Evolutionary conservation across 1,140 invertebrate genomes (phyloP).

Genomic region (Drosophila saltans): DNA sequence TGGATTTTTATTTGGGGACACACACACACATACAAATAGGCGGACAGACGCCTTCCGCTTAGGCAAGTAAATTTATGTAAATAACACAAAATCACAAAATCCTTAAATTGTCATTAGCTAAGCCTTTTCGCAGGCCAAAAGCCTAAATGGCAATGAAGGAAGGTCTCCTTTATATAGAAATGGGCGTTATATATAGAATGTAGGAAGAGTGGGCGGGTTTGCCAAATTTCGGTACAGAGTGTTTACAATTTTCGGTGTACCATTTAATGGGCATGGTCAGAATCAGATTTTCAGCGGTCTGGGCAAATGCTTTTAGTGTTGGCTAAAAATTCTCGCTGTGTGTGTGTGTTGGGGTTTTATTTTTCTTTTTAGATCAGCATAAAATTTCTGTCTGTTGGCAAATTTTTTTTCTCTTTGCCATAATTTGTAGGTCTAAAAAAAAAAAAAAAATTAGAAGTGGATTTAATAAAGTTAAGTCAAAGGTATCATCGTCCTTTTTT

Average conservation of each 20-base stretch:
- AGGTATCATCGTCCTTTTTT: constrained; percentile 8
- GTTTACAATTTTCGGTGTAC: constrained; percentile 11
- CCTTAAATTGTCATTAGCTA: constrained; percentile 80
- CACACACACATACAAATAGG: neutral
- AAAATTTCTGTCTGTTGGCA: too few species aligned
- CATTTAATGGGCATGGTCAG: constrained; percentile 18
- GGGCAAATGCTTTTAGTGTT: constrained; percentile 4
- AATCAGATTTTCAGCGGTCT: neutral
- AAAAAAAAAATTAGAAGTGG: neutral
- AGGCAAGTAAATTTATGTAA: constrained; percentile 73
- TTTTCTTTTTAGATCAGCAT: too few species aligned
- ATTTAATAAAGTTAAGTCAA: constrained; percentile 6
- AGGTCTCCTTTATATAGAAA: too few species aligned
- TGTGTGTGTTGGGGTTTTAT: too few species aligned
- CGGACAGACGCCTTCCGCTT: constrained; percentile 29
- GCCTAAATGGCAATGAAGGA: neutral
- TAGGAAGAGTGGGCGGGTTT: too few species aligned
- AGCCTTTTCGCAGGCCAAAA: constrained; percentile 61
- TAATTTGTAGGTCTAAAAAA: neutral
- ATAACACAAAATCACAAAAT: constrained; percentile 74
- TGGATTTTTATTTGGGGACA: neutral
- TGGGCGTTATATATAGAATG: too few species aligned
- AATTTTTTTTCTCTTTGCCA: neutral
- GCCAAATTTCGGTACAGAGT: neutral
- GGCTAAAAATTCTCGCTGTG: neutral